phyloP scores from a whole-genome alignment of 2,797 vertebrate species.

The Myioborus melanocephalus region DNA sequence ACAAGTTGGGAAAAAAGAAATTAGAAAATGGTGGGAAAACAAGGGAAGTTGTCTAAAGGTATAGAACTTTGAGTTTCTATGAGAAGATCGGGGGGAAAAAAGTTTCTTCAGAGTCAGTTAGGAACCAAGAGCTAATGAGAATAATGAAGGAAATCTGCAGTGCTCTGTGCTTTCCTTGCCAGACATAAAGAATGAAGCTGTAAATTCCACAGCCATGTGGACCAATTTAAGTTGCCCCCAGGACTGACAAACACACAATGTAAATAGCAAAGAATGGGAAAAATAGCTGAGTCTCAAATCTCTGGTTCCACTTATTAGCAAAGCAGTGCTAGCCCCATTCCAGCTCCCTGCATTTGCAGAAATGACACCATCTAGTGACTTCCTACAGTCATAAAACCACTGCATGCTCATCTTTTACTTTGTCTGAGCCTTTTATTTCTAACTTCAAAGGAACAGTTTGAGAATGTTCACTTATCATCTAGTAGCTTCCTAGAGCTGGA shows the following conservation, averaged over 20 bases:
- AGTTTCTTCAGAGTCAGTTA: neutral
- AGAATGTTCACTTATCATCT: neutral
- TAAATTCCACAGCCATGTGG: neutral
- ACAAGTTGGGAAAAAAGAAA: neutral
- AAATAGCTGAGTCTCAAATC: neutral
- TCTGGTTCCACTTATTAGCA: neutral
- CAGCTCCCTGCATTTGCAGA: neutral
- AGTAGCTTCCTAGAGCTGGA: neutral
- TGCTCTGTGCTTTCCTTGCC: neutral
- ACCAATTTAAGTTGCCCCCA: neutral
- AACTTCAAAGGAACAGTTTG: neutral
- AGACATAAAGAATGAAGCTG: neutral
- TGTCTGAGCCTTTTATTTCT: neutral
- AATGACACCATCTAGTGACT: constrained; percentile 38
- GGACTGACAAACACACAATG: neutral
- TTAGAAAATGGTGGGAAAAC: neutral
- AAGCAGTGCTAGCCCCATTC: neutral
- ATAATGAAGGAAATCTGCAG: neutral
- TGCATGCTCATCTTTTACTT: neutral
- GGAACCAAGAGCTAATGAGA: neutral
- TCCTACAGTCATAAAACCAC: neutral
- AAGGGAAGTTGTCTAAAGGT: neutral
- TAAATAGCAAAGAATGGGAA: neutral
- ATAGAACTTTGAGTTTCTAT: neutral
- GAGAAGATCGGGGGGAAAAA: accelerated